Conservation (phyloP, 1,140 invertebrate species). For the Limonius californicus region DNA sequence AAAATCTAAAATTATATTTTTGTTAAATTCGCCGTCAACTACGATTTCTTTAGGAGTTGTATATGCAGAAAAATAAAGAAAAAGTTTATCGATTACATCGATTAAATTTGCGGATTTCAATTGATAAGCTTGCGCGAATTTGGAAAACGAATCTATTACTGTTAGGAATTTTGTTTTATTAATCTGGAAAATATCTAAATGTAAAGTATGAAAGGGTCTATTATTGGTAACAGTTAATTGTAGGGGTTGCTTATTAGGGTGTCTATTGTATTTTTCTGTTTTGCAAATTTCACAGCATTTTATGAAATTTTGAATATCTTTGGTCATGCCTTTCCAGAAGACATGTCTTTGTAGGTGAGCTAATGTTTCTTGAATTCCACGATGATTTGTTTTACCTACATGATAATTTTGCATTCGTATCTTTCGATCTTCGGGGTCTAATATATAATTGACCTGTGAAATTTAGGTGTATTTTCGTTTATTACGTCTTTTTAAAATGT, state of each 20-base stretch:
- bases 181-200: conserved; percentile 35
- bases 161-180: conserved; percentile 22
- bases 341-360: conserved; percentile 33
- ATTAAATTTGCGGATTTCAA: not conserved
- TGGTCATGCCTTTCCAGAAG: conserved; percentile 44
- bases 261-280: conserved; percentile 38
- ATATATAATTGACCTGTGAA: conserved; percentile 1
- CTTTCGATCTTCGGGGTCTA: conserved; percentile 29
- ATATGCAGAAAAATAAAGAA: not conserved
- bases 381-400: conserved; percentile 39
- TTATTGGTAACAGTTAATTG: conserved; percentile 30
- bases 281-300: conserved; percentile 34
- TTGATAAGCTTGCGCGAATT: conserved; percentile 10
- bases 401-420: conserved; percentile 40
- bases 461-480: not conserved
- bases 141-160: conserved; percentile 14
- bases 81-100: not conserved
- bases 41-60: not conserved
- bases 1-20: conserved; percentile 2
- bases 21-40: conserved; percentile 12
- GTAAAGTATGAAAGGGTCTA: conserved; percentile 38
- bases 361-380: conserved; percentile 42
- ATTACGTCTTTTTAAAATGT: conserved; percentile 1
- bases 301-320: conserved; percentile 30
- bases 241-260: conserved; percentile 33